phyloP scores from a whole-genome alignment of 1,140 invertebrate species.

The Drosophila kepulauana region DNA sequence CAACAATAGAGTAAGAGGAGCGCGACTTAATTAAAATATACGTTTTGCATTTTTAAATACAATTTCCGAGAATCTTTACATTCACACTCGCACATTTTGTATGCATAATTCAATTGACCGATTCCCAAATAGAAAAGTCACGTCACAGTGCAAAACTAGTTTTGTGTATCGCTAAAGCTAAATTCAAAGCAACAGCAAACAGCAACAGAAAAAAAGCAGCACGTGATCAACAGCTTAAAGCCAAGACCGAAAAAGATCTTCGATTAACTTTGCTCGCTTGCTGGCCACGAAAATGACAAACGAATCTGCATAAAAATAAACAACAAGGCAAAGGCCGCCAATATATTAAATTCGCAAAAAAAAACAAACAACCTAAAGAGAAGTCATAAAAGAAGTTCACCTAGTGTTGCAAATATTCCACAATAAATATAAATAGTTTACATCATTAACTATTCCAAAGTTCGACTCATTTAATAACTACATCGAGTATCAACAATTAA shows the following conservation, averaged over 20 bases:
- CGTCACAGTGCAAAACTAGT: slow-evolving; percentile 30
- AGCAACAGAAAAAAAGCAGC: not conserved
- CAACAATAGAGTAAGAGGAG: slow-evolving; percentile 1
- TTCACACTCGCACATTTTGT: slow-evolving; percentile 8
- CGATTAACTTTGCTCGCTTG: not conserved
- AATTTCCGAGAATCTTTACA: slow-evolving; percentile 29
- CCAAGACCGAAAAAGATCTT: not conserved
- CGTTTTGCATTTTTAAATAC: slow-evolving; percentile 12
- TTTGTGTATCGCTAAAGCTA: not conserved
- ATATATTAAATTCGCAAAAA: not conserved
- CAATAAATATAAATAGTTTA: not conserved
- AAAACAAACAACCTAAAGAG: slow-evolving; percentile 1
- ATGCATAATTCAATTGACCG: slow-evolving; percentile 33
- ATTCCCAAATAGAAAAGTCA: slow-evolving; percentile 8
- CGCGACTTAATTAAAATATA: slow-evolving; percentile 11
- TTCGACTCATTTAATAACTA: too few relatives aligned
- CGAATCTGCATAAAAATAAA: slow-evolving; percentile 15
- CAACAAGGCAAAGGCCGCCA: slow-evolving; percentile 4
- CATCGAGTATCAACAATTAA: too few relatives aligned
- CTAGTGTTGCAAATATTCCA: slow-evolving; percentile 3
- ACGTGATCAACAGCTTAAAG: slow-evolving; percentile 5
- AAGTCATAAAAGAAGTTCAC: slow-evolving; percentile 2
- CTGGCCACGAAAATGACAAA: not conserved
- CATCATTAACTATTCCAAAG: too few relatives aligned
- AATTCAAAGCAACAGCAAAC: too few relatives aligned